These are phyloP conservation scores for Myotis vivesi DNA, from an alignment of 2,797 vertebrate species.

Conservation along the genomic window DNA sequence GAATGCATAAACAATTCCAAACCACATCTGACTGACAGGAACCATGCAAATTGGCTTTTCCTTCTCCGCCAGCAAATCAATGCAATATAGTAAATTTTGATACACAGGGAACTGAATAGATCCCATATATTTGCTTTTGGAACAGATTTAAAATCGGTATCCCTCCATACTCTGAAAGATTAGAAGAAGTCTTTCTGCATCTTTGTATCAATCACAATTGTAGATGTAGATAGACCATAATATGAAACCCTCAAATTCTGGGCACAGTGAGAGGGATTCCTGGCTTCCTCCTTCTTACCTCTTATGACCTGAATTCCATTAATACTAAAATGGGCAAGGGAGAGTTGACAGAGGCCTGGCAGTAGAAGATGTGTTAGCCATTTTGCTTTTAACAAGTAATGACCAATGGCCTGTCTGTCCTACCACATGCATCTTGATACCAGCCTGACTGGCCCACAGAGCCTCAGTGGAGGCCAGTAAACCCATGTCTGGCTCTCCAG, in stretches of 20 bases:
- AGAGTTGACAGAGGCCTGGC: constrained; percentile 41
- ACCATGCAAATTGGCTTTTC: constrained; percentile 76
- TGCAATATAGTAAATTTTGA: constrained; percentile 48
- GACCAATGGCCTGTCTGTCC: not conserved
- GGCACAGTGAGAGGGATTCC: constrained; percentile 44
- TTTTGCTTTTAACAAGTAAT: constrained; percentile 50
- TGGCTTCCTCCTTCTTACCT: constrained; percentile 11
- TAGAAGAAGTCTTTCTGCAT: constrained; percentile 9
- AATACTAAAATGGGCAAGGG: not conserved
- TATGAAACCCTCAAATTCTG: constrained; percentile 63
- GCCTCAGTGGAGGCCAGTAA: not conserved
- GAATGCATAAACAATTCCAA: constrained; percentile 75
- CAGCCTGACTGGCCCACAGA: not conserved
- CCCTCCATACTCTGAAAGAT: not conserved
- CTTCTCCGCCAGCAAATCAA: constrained; percentile 75
- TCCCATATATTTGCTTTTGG: not conserved
- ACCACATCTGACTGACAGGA: constrained; percentile 79
- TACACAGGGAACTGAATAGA: not conserved
- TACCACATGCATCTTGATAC: not conserved
- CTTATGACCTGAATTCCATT: constrained; percentile 59
- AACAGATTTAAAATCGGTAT: constrained; percentile 37
- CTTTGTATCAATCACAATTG: not conserved
- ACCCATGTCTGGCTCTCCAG: not conserved
- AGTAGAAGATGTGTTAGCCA: not conserved
- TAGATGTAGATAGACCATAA: constrained; percentile 14